Conservation (phyloP, 2,888 invertebrate genomes). For the Peribatodes rhomboidaria region DNA sequence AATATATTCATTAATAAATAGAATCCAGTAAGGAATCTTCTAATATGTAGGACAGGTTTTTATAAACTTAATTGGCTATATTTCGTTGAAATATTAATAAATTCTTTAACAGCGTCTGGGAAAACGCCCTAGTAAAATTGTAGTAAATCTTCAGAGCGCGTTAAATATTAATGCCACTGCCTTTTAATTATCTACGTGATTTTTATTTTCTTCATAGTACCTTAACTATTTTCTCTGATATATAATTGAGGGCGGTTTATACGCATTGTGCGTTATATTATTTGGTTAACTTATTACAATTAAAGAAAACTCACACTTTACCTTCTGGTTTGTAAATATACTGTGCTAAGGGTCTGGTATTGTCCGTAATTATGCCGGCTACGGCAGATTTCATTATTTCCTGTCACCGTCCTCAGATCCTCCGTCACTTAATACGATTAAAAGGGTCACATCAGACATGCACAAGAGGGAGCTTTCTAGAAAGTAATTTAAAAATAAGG, state of each 20-base stretch:
- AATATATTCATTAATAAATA: conserved; percentile 16
- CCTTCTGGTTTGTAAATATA: conserved; percentile 18
- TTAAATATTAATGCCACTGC: too few relatives aligned
- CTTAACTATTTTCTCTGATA: too few relatives aligned
- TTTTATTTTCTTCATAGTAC: too few relatives aligned
- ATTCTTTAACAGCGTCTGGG: background rate
- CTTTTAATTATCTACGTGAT: too few relatives aligned
- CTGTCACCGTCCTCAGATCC: conserved; percentile 67
- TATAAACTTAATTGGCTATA: too few relatives aligned
- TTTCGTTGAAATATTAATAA: background rate
- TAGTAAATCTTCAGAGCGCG: too few relatives aligned
- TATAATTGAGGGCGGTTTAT: too few relatives aligned
- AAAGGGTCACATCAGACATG: conserved; percentile 67
- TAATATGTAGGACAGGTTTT: background rate
- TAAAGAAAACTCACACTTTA: background rate
- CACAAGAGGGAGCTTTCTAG: conserved; percentile 60
- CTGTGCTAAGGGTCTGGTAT: conserved; percentile 55
- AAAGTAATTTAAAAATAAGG: conserved; percentile 62
- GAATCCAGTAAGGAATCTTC: conserved; percentile 24
- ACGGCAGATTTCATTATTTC: conserved; percentile 74
- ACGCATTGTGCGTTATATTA: too few relatives aligned
- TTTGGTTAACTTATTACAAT: too few relatives aligned
- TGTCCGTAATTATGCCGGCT: conserved; percentile 72
- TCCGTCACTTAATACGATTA: conserved; percentile 74
- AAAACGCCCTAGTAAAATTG: too few relatives aligned